These are phyloP conservation scores for Tipula lateralis DNA, from an alignment of 2,888 invertebrate genomes.

Conservation along the genomic window DNA sequence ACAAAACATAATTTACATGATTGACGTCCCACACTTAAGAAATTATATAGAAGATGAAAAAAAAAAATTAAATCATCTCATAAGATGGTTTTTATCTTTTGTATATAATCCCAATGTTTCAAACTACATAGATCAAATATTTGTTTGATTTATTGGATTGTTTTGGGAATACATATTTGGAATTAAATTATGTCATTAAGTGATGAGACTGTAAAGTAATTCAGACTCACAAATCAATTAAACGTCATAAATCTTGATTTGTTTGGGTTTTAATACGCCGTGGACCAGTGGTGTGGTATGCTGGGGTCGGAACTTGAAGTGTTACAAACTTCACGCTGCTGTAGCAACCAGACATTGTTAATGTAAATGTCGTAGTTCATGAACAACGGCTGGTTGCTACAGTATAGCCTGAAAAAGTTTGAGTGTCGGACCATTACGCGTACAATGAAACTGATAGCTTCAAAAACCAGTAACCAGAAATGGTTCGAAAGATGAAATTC, in stretches of 20 bases:
- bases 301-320: too few species aligned
- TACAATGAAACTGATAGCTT: too few species aligned
- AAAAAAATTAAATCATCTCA: background rate
- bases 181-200: background rate
- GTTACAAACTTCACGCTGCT: too few species aligned
- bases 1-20: background rate
- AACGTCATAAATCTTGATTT: too few species aligned
- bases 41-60: background rate
- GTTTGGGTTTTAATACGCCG: background rate
- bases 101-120: background rate
- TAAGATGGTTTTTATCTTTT: background rate
- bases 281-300: too few species aligned
- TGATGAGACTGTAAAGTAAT: background rate
- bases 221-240: background rate
- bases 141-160: background rate
- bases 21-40: slow-evolving; percentile 19
- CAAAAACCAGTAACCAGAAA: too few species aligned
- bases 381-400: too few species aligned
- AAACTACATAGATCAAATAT: background rate
- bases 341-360: too few species aligned
- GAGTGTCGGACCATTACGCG: too few species aligned
- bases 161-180: background rate
- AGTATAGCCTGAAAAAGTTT: too few species aligned
- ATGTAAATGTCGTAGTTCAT: too few species aligned
- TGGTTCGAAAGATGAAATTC: too few species aligned